These are phyloP conservation scores for Caerostris extrusa DNA, from an alignment of 1,140 invertebrate species.

Conservation along the genomic window DNA sequence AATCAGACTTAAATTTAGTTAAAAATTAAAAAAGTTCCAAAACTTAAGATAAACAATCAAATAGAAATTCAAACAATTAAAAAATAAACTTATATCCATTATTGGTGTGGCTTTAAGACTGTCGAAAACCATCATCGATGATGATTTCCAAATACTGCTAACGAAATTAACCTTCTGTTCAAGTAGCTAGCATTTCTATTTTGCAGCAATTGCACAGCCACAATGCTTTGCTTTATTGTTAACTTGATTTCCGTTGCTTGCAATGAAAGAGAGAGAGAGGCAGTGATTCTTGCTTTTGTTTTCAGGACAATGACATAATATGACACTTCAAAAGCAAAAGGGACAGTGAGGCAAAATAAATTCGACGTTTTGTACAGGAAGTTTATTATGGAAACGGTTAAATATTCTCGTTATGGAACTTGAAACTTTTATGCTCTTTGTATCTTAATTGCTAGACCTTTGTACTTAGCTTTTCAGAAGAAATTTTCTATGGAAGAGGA, in stretches of 20 bases:
- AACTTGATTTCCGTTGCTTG: neutral
- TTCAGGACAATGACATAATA: slow-evolving; percentile 28
- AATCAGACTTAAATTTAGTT: too few relatives aligned
- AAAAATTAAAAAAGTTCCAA: too few relatives aligned
- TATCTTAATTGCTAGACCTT: slow-evolving; percentile 6
- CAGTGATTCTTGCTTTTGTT: neutral
- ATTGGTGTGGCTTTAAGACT: too few relatives aligned
- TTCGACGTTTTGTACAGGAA: slow-evolving; percentile 31
- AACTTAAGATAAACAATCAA: too few relatives aligned
- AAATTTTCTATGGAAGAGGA: neutral
- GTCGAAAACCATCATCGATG: too few relatives aligned
- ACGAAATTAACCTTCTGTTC: too few relatives aligned
- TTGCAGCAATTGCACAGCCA: neutral
- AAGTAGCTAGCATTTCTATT: neutral
- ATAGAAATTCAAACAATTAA: too few relatives aligned
- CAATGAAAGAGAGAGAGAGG: neutral
- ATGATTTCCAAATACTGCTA: too few relatives aligned
- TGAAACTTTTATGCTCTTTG: slow-evolving; percentile 18
- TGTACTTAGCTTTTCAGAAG: neutral
- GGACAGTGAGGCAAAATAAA: slow-evolving; percentile 33
- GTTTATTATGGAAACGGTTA: slow-evolving; percentile 32
- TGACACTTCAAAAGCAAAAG: slow-evolving; percentile 25
- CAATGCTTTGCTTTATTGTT: neutral
- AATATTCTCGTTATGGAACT: slow-evolving; percentile 2
- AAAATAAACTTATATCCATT: too few relatives aligned